Conservation (phyloP, 2,113 vertebrate genomes). For the Paralichthys olivaceus region DNA sequence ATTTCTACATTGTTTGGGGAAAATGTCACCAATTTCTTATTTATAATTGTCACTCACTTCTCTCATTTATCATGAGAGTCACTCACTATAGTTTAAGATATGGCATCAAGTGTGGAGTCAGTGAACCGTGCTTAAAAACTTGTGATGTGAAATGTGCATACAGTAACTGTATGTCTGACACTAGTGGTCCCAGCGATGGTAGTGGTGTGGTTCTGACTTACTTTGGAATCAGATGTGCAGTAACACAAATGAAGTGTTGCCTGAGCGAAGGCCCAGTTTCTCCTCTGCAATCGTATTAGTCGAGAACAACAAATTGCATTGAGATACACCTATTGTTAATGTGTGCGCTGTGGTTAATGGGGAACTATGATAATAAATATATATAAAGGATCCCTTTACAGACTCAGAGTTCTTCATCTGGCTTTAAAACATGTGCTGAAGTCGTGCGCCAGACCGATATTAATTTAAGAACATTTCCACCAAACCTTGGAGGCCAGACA, state of each 20-base stretch:
- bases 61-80: not conserved
- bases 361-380: not conserved
- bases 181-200: not conserved
- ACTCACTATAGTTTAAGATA: not conserved
- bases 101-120: not conserved
- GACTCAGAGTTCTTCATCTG: not conserved
- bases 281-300: not conserved
- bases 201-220: not conserved
- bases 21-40: not conserved
- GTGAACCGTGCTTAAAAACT: not conserved
- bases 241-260: not conserved
- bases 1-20: too few species aligned
- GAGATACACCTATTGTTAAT: not conserved
- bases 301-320: not conserved
- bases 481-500: slow-evolving; percentile 22
- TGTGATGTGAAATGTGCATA: slow-evolving; percentile 1
- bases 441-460: not conserved
- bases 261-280: not conserved
- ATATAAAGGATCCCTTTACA: slow-evolving; percentile 7
- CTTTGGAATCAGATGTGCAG: not conserved
- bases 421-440: slow-evolving; percentile 12
- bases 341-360: not conserved
- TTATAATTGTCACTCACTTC: not conserved
- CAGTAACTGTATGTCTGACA: not conserved
- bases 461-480: slow-evolving; percentile 28